A percentile compares a stretch with the other conserved stretches of the same genome.
Evolutionary conservation across 2,113 vertebrate species (phyloP).

Genomic region (Sisor rabdophorus): DNA sequence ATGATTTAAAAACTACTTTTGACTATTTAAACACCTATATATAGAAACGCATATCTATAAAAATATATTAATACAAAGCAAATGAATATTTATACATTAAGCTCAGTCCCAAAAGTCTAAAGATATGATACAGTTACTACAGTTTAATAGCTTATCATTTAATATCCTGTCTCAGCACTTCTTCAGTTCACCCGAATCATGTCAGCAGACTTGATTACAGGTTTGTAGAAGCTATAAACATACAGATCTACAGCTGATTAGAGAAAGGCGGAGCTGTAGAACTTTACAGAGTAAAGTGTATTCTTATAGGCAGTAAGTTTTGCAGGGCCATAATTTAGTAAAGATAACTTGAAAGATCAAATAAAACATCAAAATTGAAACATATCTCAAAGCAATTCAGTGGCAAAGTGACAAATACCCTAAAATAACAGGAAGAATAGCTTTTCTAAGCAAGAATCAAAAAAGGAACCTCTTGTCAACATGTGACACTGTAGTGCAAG

Average conservation of each 20-base stretch:
- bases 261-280: constrained; percentile 16
- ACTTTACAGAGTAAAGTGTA: constrained; percentile 42
- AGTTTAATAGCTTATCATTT: neutral
- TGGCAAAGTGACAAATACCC: no score
- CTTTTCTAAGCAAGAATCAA: no score
- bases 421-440: no score
- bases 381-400: no score
- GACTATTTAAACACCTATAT: neutral
- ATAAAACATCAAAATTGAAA: no score
- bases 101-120: neutral
- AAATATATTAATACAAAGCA: neutral
- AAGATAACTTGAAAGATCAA: no score
- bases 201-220: neutral
- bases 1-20: neutral
- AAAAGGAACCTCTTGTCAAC: no score
- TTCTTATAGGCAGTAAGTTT: constrained; percentile 21
- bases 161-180: neutral
- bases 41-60: neutral
- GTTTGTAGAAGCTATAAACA: constrained; percentile 14
- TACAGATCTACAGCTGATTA: constrained; percentile 27
- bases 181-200: neutral
- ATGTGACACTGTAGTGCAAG: no score
- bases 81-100: neutral
- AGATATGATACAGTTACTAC: neutral
- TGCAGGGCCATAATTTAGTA: no score